These are phyloP conservation scores for Allobates femoralis DNA, from an alignment of 2,797 vertebrate genomes.

Conservation along the genomic window DNA sequence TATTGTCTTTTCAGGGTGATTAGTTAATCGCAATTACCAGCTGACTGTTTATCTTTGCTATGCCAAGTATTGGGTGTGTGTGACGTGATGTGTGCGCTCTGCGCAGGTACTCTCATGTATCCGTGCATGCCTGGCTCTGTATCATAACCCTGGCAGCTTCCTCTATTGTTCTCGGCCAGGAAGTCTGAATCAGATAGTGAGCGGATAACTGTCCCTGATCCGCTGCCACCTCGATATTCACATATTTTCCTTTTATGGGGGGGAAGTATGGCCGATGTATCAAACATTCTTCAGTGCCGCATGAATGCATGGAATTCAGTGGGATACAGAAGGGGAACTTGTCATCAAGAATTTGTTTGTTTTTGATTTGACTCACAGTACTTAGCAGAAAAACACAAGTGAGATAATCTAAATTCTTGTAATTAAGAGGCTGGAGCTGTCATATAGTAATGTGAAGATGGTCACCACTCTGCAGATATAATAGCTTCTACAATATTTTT, in stretches of 20 bases:
- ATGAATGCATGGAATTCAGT: constrained; percentile 37
- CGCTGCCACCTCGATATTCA: constrained; percentile 16
- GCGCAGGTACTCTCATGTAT: constrained; percentile 50
- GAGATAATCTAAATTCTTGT: neutral
- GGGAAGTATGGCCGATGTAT: constrained; percentile 12
- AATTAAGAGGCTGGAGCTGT: neutral
- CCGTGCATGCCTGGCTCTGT: constrained; percentile 21
- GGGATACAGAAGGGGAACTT: constrained; percentile 14
- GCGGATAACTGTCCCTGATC: constrained; percentile 9
- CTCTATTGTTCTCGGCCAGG: constrained; percentile 46
- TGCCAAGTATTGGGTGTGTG: constrained; percentile 34
- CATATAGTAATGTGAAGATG: neutral
- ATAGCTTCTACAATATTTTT: no score
- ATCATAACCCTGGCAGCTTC: constrained; percentile 19
- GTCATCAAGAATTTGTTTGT: constrained; percentile 5
- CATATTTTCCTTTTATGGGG: constrained; percentile 38
- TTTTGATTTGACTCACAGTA: neutral
- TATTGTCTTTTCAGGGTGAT: neutral
- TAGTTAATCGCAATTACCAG: constrained; percentile 37
- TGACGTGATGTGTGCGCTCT: constrained; percentile 6
- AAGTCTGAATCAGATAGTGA: constrained; percentile 53
- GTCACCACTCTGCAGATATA: no score
- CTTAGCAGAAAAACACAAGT: neutral
- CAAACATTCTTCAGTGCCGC: constrained; percentile 29
- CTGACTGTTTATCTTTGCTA: constrained; percentile 38